Base-by-base conservation (phyloP, 2,113 vertebrate genomes). In the Proteles cristata region DNA sequence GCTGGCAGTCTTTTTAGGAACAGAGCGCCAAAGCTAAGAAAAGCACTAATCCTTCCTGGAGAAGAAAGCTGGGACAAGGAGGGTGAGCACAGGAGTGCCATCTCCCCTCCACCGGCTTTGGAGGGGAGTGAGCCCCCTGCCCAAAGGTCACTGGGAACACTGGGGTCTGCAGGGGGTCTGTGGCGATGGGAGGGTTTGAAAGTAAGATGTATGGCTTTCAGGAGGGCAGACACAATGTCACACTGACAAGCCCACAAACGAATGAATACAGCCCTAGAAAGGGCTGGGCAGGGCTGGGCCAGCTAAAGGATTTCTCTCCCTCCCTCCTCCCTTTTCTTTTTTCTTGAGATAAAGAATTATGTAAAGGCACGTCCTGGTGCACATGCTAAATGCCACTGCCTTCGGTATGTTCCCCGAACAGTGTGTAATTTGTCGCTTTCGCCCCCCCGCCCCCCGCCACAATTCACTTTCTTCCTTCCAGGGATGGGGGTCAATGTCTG, bases 191-290 rank as follows among this genome's bases (percentile, higher is more conserved):
- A 97, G 66, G 88, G 93, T 88, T 96, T 26, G 45, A 96, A 96
- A 98, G 76, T 84, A 98, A 98, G 97, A 98, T 98, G 97, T 94
- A 97, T 94, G 96, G 96, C 98, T 96, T 97, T 83, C 88, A 77
- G 97, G 94, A 96, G 97, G 93, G 93, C 97, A 95, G 97, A 89
- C 55, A 98, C 98, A 98, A 98, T 97, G 91, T 97, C 97, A 94
- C 89, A 96, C 96, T 98, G 98, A 98, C 98, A 98, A 96, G 84
- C 61, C 91, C 85, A 35, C 58, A 94, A 96, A 96, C 93, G 98
- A 97, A 98, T 97, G 98, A 39, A 43, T 86, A 74, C 2, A 1
- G 15, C 81, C 25, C 7, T 82, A 81, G 89, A 96, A 90, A 97
- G 94, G 81, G 85, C 92, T 94, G 45, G 93, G 81, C 94, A 96